Conservation (phyloP, 1,140 invertebrate genomes). For the Laodelphax striatellus region DNA sequence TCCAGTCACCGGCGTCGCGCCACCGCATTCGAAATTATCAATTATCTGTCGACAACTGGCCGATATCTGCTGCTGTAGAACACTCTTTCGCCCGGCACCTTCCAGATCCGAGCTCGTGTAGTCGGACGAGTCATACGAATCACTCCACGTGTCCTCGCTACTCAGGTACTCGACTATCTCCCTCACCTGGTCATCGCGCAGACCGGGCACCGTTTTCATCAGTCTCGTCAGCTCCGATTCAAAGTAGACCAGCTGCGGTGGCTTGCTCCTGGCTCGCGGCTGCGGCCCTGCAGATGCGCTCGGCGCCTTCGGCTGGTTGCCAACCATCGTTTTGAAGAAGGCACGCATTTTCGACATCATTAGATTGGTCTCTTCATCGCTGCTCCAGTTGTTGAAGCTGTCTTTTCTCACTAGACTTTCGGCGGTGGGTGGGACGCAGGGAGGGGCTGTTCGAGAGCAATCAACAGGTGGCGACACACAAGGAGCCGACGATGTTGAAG, state of each 20-base stretch:
- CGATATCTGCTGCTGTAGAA: slow-evolving; percentile 71
- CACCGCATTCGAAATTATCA: slow-evolving; percentile 64
- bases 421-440: slow-evolving; percentile 23
- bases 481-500: background rate
- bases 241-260: slow-evolving; percentile 74
- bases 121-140: slow-evolving; percentile 82
- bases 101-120: slow-evolving; percentile 82
- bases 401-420: slow-evolving; percentile 59
- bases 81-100: slow-evolving; percentile 48
- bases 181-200: slow-evolving; percentile 76
- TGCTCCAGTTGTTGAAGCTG: slow-evolving; percentile 87
- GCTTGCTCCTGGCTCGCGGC: slow-evolving; percentile 37
- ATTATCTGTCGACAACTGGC: slow-evolving; percentile 80
- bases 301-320: slow-evolving; percentile 29
- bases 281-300: slow-evolving; percentile 6
- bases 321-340: slow-evolving; percentile 80
- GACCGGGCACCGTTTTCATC: slow-evolving; percentile 86
- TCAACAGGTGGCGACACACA: slow-evolving; percentile 27
- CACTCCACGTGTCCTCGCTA: slow-evolving; percentile 84
- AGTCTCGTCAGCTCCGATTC: slow-evolving; percentile 77
- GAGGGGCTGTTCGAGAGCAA: no score
- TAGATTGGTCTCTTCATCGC: slow-evolving; percentile 83
- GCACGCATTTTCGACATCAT: slow-evolving; percentile 92
- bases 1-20: slow-evolving; percentile 20
- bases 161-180: slow-evolving; percentile 86